Evolutionary conservation across 2,797 vertebrate species (phyloP), one percentile per base, ranked within the genome.

Genomic region (Periophthalmus magnuspinnatus): DNA sequence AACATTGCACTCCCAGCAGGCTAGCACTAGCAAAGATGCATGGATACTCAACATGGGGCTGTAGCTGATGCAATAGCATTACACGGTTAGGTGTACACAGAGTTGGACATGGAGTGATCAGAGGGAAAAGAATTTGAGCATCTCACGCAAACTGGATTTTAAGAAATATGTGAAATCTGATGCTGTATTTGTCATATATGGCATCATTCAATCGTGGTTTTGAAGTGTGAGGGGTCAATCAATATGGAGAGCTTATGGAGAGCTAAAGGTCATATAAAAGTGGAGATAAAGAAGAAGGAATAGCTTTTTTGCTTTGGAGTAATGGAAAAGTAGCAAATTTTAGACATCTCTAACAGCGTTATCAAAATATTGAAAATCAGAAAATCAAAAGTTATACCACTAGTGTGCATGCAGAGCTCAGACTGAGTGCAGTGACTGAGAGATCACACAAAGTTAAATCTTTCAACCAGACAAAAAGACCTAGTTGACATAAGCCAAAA

Each of bases 1-100:
- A 77, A 78, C 75, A 71, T 65, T 70, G 74, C 66, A 19, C 64
- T 71, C 72, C 71, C 80, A 81, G 84, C 72, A 81, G 81, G 67
- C 67, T 66, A 32, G 59, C 76, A 79, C 78, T 68, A 78, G 83
- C 81, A 74, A 55, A 48, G 21, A 70, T 17, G 33, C 74, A 82
- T 77, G 21, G 38, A 70, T 56, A 58, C 21, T 2, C 59, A 67
- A 52, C 36, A 17, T 2, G 8, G 57, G 57, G 57, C 62, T 59
- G 33, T 16, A 54, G 47, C 52, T 56, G 22, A 68, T 41, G 68
- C 59, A 59, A 60, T 33, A 64, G 16, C 66, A 64, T 71, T n/a
- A 50, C 36, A 21, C 32, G 65, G 21, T 21, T 41, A 36, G 14
- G 2, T 32, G 58, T 17, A 33, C 21, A n/a, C 56, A 2, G 55